Conservation (phyloP, 2,888 invertebrate species). For the Lasioglossum vierecki region DNA sequence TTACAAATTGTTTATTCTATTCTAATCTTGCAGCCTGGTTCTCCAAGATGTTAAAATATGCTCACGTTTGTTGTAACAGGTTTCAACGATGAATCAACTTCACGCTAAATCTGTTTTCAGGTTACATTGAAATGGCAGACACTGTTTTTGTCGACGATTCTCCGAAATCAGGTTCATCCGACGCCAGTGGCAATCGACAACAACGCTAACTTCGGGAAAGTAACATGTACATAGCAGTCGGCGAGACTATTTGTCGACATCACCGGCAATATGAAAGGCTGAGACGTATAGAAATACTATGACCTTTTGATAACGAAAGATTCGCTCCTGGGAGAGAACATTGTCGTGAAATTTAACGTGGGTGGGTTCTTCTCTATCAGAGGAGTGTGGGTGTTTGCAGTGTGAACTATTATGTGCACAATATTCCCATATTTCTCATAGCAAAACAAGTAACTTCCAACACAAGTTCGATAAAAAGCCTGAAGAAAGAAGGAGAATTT, state of each 20-base stretch:
- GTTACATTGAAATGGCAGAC: neutral
- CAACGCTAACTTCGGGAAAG: neutral
- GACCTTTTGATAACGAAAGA: neutral
- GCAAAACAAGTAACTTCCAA: neutral
- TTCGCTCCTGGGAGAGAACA: neutral
- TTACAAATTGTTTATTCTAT: neutral
- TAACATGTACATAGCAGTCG: neutral
- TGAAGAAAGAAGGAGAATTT: neutral
- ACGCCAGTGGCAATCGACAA: neutral
- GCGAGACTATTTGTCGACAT: neutral
- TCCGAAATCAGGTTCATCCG: neutral
- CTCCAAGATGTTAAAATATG: neutral
- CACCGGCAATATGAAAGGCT: neutral
- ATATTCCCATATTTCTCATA: neutral
- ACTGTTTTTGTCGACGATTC: neutral
- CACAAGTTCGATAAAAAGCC: neutral
- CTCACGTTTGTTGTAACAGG: neutral
- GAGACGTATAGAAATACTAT: neutral
- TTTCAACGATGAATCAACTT: neutral
- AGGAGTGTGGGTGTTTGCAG: neutral
- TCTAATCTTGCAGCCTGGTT: neutral
- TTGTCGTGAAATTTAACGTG: neutral
- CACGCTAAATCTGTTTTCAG: neutral
- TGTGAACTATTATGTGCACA: neutral
- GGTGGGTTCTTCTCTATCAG: neutral